Evolutionary conservation across 2,113 vertebrate genomes (phyloP), one percentile per base, ranked within the genome.

Genomic region (Calonectris borealis): DNA sequence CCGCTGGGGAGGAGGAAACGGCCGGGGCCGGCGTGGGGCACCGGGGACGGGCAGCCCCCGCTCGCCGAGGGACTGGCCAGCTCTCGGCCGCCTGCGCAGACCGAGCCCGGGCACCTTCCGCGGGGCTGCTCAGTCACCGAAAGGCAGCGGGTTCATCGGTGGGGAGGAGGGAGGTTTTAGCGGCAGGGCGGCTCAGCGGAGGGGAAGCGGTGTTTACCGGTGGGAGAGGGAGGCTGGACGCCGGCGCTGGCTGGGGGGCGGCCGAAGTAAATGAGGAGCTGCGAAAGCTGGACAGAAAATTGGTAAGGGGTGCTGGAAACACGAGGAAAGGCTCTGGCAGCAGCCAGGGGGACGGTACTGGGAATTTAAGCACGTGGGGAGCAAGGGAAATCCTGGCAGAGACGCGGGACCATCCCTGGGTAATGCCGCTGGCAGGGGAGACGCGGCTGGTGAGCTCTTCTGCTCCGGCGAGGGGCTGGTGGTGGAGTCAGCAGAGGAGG

Each of bases 401-500:
- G 17, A 13, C 9, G 42, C 2, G 5, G 65, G 26, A 44, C 21
- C 26, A 5, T 34, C 42, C 31, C 51, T 9, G 73, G 49, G 65
- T n/a, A 12, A 18, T 0, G 8, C 38, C 0, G 2, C 38, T 38
- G 54, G 44, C 51, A 27, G 78, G 11, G n/a, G n/a, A 32, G 18
- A 34, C 2, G 10, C 1, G 4, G 54, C 34, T 2, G 2, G 54
- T 31, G 57, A 32, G 55, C 16, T 18, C 26, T 31, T 24, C 52
- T 60, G 64, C 73, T 61, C 20, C 1, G 4, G 48, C 0, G 2
- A 22, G 48, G 34, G 64, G 42, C 52, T 48, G 42, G 42, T 6
- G 7, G 32, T 6, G 21, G 46, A 32, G 46, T 70, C 48, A 16
- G 57, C 34, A 49, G 49, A 62, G 31, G 60, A 42, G 36, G 72